phyloP scores from a whole-genome alignment of 2,888 invertebrate species.

The Himalopsyche kuldschensis region DNA sequence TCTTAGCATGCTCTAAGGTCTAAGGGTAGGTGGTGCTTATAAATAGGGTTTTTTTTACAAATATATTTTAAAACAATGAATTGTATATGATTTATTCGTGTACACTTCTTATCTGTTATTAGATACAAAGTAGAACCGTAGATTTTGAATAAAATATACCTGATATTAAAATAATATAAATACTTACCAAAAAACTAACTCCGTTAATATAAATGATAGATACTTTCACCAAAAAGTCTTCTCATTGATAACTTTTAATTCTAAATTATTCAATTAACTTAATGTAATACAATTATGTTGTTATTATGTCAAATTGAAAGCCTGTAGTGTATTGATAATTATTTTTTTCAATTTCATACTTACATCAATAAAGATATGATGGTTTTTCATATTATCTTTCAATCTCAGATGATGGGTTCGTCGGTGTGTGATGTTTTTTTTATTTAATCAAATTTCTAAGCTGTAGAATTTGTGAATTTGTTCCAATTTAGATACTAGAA shows the following conservation, averaged over 20 bases:
- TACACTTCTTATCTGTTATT: not conserved
- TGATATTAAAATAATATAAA: not conserved
- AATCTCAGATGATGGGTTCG: no score
- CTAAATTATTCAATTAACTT: no score
- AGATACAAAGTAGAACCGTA: not conserved
- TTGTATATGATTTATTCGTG: not conserved
- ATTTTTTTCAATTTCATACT: not conserved
- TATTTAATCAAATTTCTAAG: no score
- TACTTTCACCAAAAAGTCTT: no score
- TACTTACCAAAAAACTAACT: not conserved
- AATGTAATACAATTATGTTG: no score
- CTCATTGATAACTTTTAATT: no score
- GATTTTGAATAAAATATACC: not conserved
- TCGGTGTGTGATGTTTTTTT: no score
- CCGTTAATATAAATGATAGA: no score
- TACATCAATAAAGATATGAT: not conserved
- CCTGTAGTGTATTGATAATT: not conserved
- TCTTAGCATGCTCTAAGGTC: not conserved
- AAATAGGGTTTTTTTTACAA: not conserved
- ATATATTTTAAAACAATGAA: not conserved
- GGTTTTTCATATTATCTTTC: no score
- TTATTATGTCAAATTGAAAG: no score
- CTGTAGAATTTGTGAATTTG: no score
- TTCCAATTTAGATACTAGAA: not conserved
- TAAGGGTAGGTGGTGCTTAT: not conserved